A percentile compares a stretch with the other conserved stretches of the same genome.
phyloP scores from a whole-genome alignment of 2,888 invertebrate species.

The Galeopsomyia nigrocyanea region DNA sequence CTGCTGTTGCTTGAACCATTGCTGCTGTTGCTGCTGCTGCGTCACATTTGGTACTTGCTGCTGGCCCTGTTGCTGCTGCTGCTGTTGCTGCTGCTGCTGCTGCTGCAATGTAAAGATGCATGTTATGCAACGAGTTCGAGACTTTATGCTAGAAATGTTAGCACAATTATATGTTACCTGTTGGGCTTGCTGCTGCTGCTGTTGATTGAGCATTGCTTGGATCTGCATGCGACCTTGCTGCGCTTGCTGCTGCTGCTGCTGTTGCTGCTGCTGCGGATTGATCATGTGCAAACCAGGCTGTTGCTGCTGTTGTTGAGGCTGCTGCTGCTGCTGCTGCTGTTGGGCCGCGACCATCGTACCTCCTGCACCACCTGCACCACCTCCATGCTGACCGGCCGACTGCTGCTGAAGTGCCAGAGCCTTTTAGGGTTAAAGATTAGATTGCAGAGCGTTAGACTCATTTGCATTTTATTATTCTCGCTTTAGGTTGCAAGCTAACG shows the following conservation, averaged over 20 bases:
- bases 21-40: conserved; percentile 65
- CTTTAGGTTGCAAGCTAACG: too few species aligned
- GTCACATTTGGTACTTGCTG: conserved; percentile 63
- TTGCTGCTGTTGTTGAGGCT: conserved; percentile 70
- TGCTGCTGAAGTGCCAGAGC: conserved; percentile 63
- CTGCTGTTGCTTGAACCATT: conserved; percentile 66
- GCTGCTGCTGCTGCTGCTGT: conserved; percentile 66
- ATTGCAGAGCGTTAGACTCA: too few species aligned
- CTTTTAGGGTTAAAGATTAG: conserved; percentile 39
- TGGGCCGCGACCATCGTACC: conserved; percentile 67
- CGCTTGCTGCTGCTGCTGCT: conserved; percentile 68
- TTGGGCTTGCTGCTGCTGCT: conserved; percentile 70
- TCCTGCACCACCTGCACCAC: conserved; percentile 66
- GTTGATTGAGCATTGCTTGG: conserved; percentile 68
- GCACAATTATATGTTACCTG: conserved; percentile 45
- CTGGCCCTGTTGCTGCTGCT: conserved; percentile 62
- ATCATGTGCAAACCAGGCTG: conserved; percentile 67
- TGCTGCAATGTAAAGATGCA: conserved; percentile 52
- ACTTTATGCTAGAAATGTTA: too few species aligned
- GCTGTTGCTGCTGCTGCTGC: conserved; percentile 63
- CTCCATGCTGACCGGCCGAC: conserved; percentile 60
- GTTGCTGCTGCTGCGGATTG: conserved; percentile 72
- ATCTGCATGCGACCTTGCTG: conserved; percentile 72
- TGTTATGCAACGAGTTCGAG: too few species aligned
- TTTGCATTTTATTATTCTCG: too few species aligned